These are phyloP conservation scores for Tanytarsus gracilentus DNA, from an alignment of 2,888 invertebrate genomes.

Conservation along the genomic window DNA sequence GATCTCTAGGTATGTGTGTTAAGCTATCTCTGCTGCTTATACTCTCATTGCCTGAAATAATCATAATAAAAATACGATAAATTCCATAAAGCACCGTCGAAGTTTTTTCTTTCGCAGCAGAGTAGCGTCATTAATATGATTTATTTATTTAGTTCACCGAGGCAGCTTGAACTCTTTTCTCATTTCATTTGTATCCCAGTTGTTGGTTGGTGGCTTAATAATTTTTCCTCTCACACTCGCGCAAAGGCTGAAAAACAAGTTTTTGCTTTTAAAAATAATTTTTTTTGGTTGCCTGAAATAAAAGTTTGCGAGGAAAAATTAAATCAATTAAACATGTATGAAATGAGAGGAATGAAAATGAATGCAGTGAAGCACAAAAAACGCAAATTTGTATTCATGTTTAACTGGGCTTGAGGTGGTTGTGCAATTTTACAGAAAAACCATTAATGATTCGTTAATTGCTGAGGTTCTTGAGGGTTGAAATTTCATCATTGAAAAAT, in stretches of 20 bases:
- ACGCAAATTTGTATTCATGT: neutral
- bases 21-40: neutral
- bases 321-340: slow-evolving; percentile 1
- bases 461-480: no score
- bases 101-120: slow-evolving; percentile 20
- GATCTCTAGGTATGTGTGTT: neutral
- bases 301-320: neutral
- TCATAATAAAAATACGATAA: slow-evolving; percentile 29
- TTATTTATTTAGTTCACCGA: slow-evolving; percentile 26
- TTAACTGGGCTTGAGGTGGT: no score
- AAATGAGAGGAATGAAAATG: neutral
- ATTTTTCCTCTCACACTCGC: no score
- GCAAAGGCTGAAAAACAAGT: no score
- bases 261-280: slow-evolving; percentile 23
- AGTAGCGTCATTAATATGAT: slow-evolving; percentile 27
- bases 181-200: slow-evolving; percentile 2
- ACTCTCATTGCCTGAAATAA: slow-evolving; percentile 6
- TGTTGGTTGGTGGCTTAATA: neutral
- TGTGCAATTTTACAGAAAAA: no score
- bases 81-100: slow-evolving; percentile 16
- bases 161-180: neutral
- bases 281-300: neutral
- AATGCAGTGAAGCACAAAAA: neutral
- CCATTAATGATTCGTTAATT: no score
- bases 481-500: no score